phyloP scores from a whole-genome alignment of 2,797 vertebrate species.

The Paedocypris micromegethes region DNA sequence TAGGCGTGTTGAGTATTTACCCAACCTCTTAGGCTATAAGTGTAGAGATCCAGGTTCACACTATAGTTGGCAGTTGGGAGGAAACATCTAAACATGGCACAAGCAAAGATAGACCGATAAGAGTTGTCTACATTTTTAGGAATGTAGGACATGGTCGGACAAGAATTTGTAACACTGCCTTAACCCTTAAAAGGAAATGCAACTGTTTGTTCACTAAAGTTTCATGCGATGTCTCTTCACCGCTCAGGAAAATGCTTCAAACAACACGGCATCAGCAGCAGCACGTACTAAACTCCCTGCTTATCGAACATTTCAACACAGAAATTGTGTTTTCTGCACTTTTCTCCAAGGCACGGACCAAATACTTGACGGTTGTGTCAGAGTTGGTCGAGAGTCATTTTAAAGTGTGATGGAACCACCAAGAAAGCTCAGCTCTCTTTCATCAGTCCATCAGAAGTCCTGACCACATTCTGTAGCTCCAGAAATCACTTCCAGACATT shows the following conservation, averaged over 20 bases:
- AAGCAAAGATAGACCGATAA: slow-evolving; percentile 23
- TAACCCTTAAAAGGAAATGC: slow-evolving; percentile 36
- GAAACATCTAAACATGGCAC: slow-evolving; percentile 7
- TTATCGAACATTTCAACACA: slow-evolving; percentile 37
- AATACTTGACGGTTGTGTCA: slow-evolving; percentile 56
- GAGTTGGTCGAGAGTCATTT: slow-evolving; percentile 35
- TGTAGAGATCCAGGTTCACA: slow-evolving; percentile 43
- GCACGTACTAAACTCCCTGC: slow-evolving; percentile 47
- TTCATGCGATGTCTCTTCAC: slow-evolving; percentile 34
- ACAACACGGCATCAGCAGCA: slow-evolving; percentile 62
- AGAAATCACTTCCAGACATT: too few relatives aligned
- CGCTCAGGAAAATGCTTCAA: slow-evolving; percentile 37
- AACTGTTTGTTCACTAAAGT: slow-evolving; percentile 37
- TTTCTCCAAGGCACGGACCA: slow-evolving; percentile 53
- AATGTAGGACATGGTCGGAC: slow-evolving; percentile 41
- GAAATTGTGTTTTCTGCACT: slow-evolving; percentile 45
- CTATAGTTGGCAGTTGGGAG: slow-evolving; percentile 35
- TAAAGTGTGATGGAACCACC: slow-evolving; percentile 39
- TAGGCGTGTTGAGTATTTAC: slow-evolving; percentile 38
- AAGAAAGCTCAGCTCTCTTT: slow-evolving; percentile 63
- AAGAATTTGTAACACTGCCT: slow-evolving; percentile 31
- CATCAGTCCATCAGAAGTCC: slow-evolving; percentile 6
- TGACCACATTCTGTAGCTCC: slow-evolving; percentile 4
- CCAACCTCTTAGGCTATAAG: slow-evolving; percentile 53
- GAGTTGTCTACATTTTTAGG: slow-evolving; percentile 28